These are phyloP conservation scores for Zeuzera pyrina DNA, from an alignment of 2,888 invertebrate genomes.

Conservation along the genomic window DNA sequence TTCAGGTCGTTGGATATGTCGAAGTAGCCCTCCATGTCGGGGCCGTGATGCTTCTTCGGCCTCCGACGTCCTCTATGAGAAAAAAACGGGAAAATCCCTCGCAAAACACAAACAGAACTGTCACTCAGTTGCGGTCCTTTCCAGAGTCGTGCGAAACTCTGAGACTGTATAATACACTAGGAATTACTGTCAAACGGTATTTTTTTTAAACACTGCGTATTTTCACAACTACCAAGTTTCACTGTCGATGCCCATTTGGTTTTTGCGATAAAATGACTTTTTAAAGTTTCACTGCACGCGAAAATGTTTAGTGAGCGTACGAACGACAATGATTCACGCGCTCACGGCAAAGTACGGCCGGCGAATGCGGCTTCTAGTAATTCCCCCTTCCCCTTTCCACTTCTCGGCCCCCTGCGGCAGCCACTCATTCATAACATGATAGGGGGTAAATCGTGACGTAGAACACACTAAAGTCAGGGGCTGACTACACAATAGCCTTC, in stretches of 20 bases:
- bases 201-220: constrained; percentile 47
- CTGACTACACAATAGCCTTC: constrained; percentile 31
- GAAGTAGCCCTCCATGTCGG: constrained; percentile 81
- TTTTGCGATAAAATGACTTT: constrained; percentile 46
- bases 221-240: constrained; percentile 57
- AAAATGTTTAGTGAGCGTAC: constrained; percentile 28
- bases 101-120: constrained; percentile 51
- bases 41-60: constrained; percentile 46
- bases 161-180: constrained; percentile 30
- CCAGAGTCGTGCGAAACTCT: constrained; percentile 40
- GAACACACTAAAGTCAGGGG: constrained; percentile 24
- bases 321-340: constrained; percentile 14
- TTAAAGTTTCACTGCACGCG: constrained; percentile 63
- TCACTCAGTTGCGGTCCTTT: constrained; percentile 49
- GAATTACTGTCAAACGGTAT: constrained; percentile 31
- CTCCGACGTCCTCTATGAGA: constrained; percentile 40
- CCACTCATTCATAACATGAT: constrained; percentile 59
- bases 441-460: constrained; percentile 45
- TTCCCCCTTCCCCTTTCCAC: constrained; percentile 20
- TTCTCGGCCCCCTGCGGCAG: constrained; percentile 18
- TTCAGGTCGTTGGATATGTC: constrained; percentile 82
- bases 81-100: constrained; percentile 39
- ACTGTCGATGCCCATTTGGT: constrained; percentile 62
- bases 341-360: constrained; percentile 34
- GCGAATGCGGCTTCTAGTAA: constrained; percentile 44